A percentile compares a stretch with the other conserved stretches of the same genome.
These are phyloP conservation scores for Sphaerophoria taeniata DNA, from an alignment of 2,888 invertebrate species.

Conservation along the genomic window DNA sequence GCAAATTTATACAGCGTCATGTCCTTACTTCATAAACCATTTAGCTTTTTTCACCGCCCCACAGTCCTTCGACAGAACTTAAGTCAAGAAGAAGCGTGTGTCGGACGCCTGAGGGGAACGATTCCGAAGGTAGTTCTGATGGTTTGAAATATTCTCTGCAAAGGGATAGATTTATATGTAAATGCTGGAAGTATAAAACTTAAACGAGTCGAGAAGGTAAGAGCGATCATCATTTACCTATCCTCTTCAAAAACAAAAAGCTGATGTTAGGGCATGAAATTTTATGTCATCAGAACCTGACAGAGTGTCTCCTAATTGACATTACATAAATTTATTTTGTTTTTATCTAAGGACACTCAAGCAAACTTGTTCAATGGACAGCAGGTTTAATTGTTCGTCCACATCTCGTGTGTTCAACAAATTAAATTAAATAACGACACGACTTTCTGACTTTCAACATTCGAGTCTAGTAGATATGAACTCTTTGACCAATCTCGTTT, in stretches of 20 bases:
- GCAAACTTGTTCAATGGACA: no score
- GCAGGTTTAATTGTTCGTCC: neutral
- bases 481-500: neutral
- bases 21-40: constrained; percentile 48
- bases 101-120: no score
- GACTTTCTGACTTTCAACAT: neutral
- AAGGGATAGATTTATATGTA: constrained; percentile 36
- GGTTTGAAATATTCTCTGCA: constrained; percentile 23
- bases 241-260: no score
- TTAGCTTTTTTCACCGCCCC: constrained; percentile 50
- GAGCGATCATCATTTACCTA: constrained; percentile 23
- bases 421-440: neutral
- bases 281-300: neutral
- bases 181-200: constrained; percentile 28
- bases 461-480: no score
- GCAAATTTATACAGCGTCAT: constrained; percentile 62
- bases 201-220: constrained; percentile 6
- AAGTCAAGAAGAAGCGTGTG: no score
- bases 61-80: neutral
- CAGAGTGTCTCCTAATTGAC: neutral
- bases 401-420: neutral
- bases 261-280: neutral
- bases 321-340: neutral
- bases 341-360: neutral
- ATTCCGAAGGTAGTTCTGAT: neutral